Conservation (phyloP, 2,113 vertebrate species). For the Sceloporus tristichus region DNA sequence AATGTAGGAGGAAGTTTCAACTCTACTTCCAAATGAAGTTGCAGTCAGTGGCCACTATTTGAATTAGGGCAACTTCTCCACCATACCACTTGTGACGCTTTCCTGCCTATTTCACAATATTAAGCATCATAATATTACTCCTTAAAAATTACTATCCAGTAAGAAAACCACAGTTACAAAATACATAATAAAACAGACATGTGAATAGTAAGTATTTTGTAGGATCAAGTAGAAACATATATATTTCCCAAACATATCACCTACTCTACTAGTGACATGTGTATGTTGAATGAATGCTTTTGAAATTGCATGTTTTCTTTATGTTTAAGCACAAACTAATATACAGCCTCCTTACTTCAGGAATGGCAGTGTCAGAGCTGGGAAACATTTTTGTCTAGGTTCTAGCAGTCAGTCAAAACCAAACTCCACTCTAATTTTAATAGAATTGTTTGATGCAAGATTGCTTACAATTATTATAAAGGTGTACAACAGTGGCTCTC, state of each 20-base stretch:
- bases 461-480: too few relatives aligned
- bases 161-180: neutral
- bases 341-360: neutral
- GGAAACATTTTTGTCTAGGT: neutral
- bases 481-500: too few relatives aligned
- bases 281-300: neutral
- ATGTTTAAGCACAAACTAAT: neutral
- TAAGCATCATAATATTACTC: neutral
- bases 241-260: neutral
- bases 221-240: neutral
- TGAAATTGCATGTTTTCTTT: neutral
- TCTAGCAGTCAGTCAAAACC: too few relatives aligned
- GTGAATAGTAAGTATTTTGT: neutral
- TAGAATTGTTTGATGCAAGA: too few relatives aligned
- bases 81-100: neutral
- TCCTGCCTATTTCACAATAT: neutral
- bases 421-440: too few relatives aligned
- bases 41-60: neutral
- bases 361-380: neutral
- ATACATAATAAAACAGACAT: neutral
- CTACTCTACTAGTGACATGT: neutral
- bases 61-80: neutral
- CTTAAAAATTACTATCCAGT: neutral
- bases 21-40: neutral
- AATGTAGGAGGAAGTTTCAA: neutral